A percentile compares a stretch with the other conserved stretches of the same genome.
phyloP scores from a whole-genome alignment of 2,113 vertebrate genomes.

The Ptyas mucosa region DNA sequence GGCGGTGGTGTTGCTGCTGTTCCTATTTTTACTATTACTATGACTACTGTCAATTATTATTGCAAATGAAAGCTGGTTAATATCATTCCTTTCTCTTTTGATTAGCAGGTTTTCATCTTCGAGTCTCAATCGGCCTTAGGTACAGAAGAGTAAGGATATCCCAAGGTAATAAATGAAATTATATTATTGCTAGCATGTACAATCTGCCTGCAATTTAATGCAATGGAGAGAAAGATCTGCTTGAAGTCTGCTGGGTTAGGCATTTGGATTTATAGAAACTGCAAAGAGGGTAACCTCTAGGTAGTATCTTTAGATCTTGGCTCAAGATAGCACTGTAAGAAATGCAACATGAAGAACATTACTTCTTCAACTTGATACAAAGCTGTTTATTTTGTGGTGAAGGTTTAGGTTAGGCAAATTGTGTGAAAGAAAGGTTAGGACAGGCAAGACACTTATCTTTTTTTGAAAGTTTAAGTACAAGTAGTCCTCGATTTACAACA shows the following conservation, averaged over 20 bases:
- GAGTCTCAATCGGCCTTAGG: background rate
- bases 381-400: background rate
- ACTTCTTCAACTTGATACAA: background rate
- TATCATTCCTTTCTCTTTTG: background rate
- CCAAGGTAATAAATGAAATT: background rate
- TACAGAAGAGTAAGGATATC: background rate
- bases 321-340: background rate
- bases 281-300: no score
- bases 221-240: background rate
- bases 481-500: no score
- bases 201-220: background rate
- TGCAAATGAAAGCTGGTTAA: no score
- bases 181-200: background rate
- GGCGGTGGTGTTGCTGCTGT: no score
- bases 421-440: background rate
- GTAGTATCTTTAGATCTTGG: no score
- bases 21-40: no score
- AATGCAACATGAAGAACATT: background rate
- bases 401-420: background rate
- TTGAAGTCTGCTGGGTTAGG: background rate
- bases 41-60: no score
- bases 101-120: background rate
- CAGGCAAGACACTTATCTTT: background rate
- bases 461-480: no score
- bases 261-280: no score